Percentiles rank a stretch among this genome's conserved stretches.
phyloP scores from a whole-genome alignment of 2,113 vertebrate genomes.

The Reinhardtius hippoglossoides region DNA sequence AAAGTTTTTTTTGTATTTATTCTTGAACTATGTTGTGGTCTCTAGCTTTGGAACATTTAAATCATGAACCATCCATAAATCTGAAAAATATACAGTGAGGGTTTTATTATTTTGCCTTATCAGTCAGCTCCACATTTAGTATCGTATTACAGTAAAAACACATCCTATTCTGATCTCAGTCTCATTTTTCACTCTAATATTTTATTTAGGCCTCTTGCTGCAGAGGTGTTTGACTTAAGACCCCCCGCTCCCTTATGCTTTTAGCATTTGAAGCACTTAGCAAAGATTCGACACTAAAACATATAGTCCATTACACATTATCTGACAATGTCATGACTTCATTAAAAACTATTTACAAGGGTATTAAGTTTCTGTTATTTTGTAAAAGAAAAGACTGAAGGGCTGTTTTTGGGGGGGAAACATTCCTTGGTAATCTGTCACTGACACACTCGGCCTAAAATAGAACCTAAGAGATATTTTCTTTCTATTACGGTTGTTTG shows the following conservation, averaged over 20 bases:
- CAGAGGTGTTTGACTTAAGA: slow-evolving; percentile 30
- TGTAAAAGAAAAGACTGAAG: slow-evolving; percentile 43
- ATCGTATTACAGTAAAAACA: slow-evolving; percentile 23
- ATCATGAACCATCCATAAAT: neutral
- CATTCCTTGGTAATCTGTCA: slow-evolving; percentile 78
- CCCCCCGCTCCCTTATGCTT: slow-evolving; percentile 4
- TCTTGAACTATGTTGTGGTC: neutral
- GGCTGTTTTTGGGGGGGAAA: slow-evolving; percentile 44
- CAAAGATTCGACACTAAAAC: slow-evolving; percentile 34
- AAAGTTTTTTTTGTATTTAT: neutral
- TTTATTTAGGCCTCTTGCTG: slow-evolving; percentile 41
- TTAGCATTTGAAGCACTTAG: slow-evolving; percentile 21
- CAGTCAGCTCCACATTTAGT: neutral
- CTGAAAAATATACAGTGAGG: no score
- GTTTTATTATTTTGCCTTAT: neutral
- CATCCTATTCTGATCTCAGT: slow-evolving; percentile 19
- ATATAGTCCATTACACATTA: slow-evolving; percentile 47
- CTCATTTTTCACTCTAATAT: slow-evolving; percentile 3
- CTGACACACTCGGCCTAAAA: slow-evolving; percentile 74
- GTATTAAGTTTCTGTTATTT: slow-evolving; percentile 62
- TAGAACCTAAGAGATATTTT: slow-evolving; percentile 76
- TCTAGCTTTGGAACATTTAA: neutral
- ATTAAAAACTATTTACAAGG: slow-evolving; percentile 64
- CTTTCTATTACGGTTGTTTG: slow-evolving; percentile 59
- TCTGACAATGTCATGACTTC: slow-evolving; percentile 58